Base-by-base conservation (phyloP, 2,797 vertebrate genomes). In the Macroramphosus scolopax region DNA sequence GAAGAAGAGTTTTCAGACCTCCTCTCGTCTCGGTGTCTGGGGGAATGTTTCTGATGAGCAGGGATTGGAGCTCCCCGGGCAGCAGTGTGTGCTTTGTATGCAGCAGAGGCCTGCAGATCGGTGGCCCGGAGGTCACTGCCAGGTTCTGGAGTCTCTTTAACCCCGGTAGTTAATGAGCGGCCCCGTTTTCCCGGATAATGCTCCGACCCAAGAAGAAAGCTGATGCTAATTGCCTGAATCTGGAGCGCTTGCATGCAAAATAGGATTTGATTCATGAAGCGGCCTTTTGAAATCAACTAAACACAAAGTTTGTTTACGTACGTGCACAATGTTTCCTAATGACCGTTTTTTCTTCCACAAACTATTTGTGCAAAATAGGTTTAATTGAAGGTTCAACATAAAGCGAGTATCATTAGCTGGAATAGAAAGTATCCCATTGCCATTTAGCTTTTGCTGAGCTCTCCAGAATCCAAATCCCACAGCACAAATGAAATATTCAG, bases 401-500 rank as follows among this genome's bases (percentile, higher is more conserved):
- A 54, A 51, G 46, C 40, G 46, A 69, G 56, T 59, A 59, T 68
- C 56, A 63, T 79, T 65, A 72, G 39, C 41, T 31, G 39, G 56
- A 78, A 65, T 75, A 71, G 73, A 74, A 77, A n/a, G n/a, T 49
- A 56, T 48, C 42, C 46, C 33, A 17, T 63, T 75, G 17, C 41
- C 59, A 69, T 52, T 76, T 62, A 50, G 44, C 43, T 75, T 65
- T 63, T 51, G 51, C 65, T 70, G 67, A 68, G 54, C 61, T 63
- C 40, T 72, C 36, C 59, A 74, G 18, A 72, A 67, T 49, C 59
- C 44, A 75, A 77, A 72, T 79, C 68, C 75, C 74, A 64, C 12
- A 11, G 51, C 67, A 50, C 68, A 70, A 63, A 79, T 84, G n/a
- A 84, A 83, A 79, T 75, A 83, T 83, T 84, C 60, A 83, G 59